Base-by-base conservation (phyloP, 2,797 vertebrate species). In the Manis crassicaudata region DNA sequence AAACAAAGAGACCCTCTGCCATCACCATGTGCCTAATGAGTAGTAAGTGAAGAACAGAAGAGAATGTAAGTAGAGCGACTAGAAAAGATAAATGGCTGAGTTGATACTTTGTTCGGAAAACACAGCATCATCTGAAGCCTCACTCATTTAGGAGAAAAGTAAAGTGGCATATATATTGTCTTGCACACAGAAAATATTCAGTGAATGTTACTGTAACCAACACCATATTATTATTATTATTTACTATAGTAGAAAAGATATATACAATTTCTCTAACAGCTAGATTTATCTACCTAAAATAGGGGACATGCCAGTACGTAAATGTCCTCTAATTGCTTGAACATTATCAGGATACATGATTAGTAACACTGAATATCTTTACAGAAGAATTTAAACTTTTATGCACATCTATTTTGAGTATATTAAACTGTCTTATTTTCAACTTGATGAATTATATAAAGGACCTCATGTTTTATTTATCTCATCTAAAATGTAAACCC, bases 371-470 rank as follows among this genome's bases (percentile, higher is more conserved):
- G 20, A 27, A 1, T 29, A 80, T 76, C 25, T 86, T 95, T 92
- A 58, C 37, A 60, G 83, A 90, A 90, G 32, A 92, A 95, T 77
- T 40, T 82, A 86, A 96, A 96, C 35, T 46, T 93, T 84, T 40
- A 75, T 86, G 10, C 94, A 92, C 17, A 27, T 32, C 29, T 87
- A 63, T 35, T 94, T 91, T 73, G 60, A 85, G 18, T n/a, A 54
- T 88, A 95, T 29, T 65, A 76, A 84, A 86, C 10, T 67, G 0
- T 65, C 40, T 90, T 82, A 72, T 32, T 94, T 90, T 87, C 67
- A 89, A 70, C 29, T 56, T 76, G 18, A 67, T 81, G 12, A 96
- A 92, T 93, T 93, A 62, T 37, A 58, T 75, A 94, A 90, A 85
- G 54, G 6, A 9, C 4, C 3, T 68, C 89, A 86, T 63, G 14